Evolutionary conservation across 2,888 invertebrate species (phyloP), one percentile per base, ranked within the genome.

Genomic region (Tipula lateralis): DNA sequence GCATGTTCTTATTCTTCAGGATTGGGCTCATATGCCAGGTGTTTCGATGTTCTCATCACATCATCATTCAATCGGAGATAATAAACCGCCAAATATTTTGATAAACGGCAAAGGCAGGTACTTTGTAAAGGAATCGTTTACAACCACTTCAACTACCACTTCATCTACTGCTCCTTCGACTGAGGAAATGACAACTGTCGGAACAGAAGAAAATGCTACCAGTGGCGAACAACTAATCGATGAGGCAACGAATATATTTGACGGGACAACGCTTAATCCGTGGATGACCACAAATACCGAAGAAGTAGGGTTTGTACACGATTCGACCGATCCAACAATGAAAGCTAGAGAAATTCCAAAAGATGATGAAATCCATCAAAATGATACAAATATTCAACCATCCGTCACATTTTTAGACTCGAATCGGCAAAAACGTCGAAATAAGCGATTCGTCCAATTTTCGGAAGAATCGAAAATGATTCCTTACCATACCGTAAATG

Each of bases 1-100:
- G 44, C 96, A 97, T 89, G 92, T 93, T 1, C 92, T 97, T 88
- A 90, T 93, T 3, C 91, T 97, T 1, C 93, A 94, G 39, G 97
- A 97, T 88, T 98, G 97, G 97, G 93, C 94, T 66, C 94, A 95
- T 87, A 92, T 93, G 86, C 89, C 94, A 2, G 93, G 95, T 0
- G 91, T 94, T 16, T 92, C 93, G 1, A 95, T 94, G 90, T 97
- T 97, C 89, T 92, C 95, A 0, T 93, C 93, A n/a, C 97, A 97
- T 88, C 96, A 96, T 88, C 96, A 97, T 88, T 94, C 95, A 0
- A 91, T 91, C 29, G 96, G 95, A 0, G 93, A 95, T 87, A 97
- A 97, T 88, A 96, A 96, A 87, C 96, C 97, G 0, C 92, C 94
- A 0, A 95, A 94, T 12, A 91, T 97, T 39, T 91, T 97, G 12